These are phyloP conservation scores for Labroides dimidiatus DNA, from an alignment of 2,797 vertebrate species.

Conservation along the genomic window DNA sequence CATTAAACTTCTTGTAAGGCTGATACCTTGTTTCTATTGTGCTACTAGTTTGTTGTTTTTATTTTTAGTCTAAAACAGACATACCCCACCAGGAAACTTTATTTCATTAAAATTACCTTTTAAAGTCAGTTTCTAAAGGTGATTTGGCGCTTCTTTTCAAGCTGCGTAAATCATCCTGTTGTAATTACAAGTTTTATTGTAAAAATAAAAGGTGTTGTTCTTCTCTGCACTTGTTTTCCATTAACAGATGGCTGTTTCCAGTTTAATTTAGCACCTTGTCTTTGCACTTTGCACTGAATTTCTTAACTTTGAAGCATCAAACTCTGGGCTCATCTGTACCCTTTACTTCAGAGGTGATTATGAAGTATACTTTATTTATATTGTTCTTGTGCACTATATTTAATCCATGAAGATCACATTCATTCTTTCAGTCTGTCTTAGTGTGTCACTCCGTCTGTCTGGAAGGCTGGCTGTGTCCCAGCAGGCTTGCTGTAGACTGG, in stretches of 20 bases:
- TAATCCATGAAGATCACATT: slow-evolving; percentile 10
- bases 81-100: not conserved
- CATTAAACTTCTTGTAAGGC: no score
- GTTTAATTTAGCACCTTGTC: not conserved
- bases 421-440: slow-evolving; percentile 26
- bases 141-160: not conserved
- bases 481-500: slow-evolving; percentile 71
- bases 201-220: no score
- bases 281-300: not conserved
- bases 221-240: not conserved
- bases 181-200: no score
- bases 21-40: no score
- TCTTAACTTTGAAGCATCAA: not conserved
- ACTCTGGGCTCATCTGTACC: not conserved
- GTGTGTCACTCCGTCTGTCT: slow-evolving; percentile 48
- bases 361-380: no score
- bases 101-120: not conserved
- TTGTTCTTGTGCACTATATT: not conserved
- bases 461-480: slow-evolving; percentile 56
- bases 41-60: no score
- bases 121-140: not conserved
- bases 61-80: not conserved
- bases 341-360: not conserved
- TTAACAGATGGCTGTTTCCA: not conserved
- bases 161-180: no score